Percentiles rank a stretch among this genome's conserved stretches.
Conservation (phyloP, 2,797 vertebrate species). For the Amblyraja radiata region DNA sequence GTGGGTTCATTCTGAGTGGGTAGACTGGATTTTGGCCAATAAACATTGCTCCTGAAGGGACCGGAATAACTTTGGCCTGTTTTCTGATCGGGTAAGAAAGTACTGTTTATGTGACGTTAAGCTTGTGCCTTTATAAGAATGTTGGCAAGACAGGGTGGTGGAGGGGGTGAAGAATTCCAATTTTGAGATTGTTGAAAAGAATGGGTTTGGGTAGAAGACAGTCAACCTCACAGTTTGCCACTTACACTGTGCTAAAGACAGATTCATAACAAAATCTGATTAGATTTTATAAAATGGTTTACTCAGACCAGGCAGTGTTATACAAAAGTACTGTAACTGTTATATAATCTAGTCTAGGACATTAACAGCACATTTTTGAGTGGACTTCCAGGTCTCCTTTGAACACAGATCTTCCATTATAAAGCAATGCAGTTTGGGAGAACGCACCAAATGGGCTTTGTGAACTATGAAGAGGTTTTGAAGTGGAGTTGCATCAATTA, state of each 20-base stretch:
- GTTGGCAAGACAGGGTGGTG: neutral
- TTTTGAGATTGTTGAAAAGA: neutral
- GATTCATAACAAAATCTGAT: neutral
- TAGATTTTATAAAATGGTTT: too few relatives aligned
- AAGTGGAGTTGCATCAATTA: neutral
- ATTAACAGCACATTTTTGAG: neutral
- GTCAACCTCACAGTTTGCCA: neutral
- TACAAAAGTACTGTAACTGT: neutral
- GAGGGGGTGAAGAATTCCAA: neutral
- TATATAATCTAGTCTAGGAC: neutral
- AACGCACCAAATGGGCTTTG: neutral
- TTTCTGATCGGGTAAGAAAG: neutral
- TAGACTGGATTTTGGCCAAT: conserved; percentile 22
- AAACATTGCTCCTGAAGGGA: neutral
- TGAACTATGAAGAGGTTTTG: neutral
- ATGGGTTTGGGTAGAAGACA: neutral
- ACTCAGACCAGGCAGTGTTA: too few relatives aligned
- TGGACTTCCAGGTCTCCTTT: too few relatives aligned
- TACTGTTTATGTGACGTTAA: neutral
- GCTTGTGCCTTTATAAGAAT: neutral
- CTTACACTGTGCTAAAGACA: neutral
- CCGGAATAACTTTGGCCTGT: too few relatives aligned
- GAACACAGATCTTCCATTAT: too few relatives aligned
- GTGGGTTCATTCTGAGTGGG: conserved; percentile 39
- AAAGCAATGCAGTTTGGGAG: too few relatives aligned